Conservation (phyloP, 1,140 invertebrate genomes). For the Drosophila sproati region DNA sequence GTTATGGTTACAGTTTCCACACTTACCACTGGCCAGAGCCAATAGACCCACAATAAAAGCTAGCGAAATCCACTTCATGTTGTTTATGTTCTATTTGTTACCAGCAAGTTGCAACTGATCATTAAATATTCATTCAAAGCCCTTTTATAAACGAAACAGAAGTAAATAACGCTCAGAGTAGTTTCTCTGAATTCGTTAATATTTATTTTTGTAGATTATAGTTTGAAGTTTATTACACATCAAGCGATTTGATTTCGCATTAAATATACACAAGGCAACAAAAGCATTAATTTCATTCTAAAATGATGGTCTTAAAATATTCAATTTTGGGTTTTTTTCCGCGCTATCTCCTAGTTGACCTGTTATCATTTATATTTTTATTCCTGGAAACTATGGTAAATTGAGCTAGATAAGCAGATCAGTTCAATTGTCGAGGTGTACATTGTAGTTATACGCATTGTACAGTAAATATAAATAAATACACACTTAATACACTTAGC, state of each 20-base stretch:
- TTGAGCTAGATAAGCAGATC: too few relatives aligned
- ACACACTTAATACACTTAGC: too few relatives aligned
- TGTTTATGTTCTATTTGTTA: conserved; percentile 5
- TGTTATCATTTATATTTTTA: conserved; percentile 28
- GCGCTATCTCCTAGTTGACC: too few relatives aligned
- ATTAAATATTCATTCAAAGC: background rate
- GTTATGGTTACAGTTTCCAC: background rate
- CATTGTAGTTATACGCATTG: too few relatives aligned
- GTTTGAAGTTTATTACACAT: too few relatives aligned
- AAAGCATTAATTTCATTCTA: background rate
- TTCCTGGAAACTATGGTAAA: background rate
- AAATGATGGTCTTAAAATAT: background rate
- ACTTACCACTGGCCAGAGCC: conserved; percentile 57
- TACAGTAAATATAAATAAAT: too few relatives aligned
- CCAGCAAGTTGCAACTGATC: conserved; percentile 38
- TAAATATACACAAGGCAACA: too few relatives aligned
- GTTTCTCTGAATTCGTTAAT: too few relatives aligned
- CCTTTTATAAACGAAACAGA: conserved; percentile 51
- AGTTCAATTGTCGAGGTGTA: too few relatives aligned
- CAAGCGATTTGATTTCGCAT: too few relatives aligned
- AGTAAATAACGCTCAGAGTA: background rate
- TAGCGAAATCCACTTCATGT: conserved; percentile 67
- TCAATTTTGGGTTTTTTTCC: background rate
- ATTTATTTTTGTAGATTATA: too few relatives aligned
- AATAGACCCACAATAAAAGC: conserved; percentile 52